A percentile compares a stretch with the other conserved stretches of the same genome.
phyloP scores from a whole-genome alignment of 2,797 vertebrate species.

The Mormyrus hasselquistii region DNA sequence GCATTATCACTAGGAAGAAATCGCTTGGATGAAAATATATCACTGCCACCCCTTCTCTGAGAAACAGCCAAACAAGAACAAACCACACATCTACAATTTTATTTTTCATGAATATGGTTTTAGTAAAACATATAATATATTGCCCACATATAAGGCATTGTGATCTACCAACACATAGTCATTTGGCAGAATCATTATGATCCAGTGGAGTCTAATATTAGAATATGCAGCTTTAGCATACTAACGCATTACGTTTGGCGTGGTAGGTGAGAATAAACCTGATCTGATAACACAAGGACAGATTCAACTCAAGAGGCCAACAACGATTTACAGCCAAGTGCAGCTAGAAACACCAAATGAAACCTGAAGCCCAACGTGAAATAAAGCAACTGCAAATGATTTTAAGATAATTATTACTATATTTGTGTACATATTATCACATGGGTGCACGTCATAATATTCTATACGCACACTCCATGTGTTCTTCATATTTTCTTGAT shows the following conservation, averaged over 20 bases:
- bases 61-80: neutral
- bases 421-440: neutral
- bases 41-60: neutral
- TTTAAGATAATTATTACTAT: neutral
- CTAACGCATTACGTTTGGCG: neutral
- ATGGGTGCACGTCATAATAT: neutral
- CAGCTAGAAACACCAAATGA: neutral
- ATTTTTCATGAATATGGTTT: neutral
- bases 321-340: neutral
- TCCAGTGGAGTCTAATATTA: neutral
- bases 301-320: neutral
- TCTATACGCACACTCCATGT: neutral
- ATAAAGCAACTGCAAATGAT: neutral
- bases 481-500: neutral
- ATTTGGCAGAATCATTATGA: neutral
- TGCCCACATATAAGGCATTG: neutral
- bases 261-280: neutral
- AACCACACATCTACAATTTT: neutral
- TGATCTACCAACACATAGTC: neutral
- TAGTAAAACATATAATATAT: neutral
- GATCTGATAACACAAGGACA: neutral
- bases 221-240: neutral
- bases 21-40: neutral
- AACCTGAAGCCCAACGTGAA: neutral
- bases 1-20: neutral